These are phyloP conservation scores for Aepyceros melampus DNA, from an alignment of 2,113 vertebrate species.

Conservation along the genomic window DNA sequence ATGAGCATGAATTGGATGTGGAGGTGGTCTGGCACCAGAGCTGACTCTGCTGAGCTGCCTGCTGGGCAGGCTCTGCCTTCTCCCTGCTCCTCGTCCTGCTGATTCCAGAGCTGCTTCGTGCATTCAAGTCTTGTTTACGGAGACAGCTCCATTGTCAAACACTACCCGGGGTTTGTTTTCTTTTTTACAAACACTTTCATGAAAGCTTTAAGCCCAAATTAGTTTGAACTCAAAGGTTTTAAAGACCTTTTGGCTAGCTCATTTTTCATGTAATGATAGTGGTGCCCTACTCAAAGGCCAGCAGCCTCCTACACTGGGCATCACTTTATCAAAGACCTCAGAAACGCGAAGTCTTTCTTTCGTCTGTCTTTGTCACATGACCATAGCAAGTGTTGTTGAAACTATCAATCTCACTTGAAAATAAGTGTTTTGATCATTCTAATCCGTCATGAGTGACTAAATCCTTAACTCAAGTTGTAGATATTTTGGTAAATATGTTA, in stretches of 20 bases:
- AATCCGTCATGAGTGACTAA: not conserved
- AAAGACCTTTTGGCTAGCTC: not conserved
- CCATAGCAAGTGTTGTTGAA: not conserved
- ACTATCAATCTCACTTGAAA: not conserved
- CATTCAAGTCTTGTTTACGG: not conserved
- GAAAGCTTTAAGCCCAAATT: not conserved
- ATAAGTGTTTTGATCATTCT: not conserved
- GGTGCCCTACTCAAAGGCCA: not conserved
- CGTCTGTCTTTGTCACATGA: not conserved
- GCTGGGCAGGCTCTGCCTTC: not conserved
- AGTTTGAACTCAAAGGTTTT: not conserved
- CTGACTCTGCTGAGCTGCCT: not conserved
- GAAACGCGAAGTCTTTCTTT: not conserved
- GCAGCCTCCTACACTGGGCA: not conserved
- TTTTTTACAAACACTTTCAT: not conserved
- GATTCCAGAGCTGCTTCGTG: not conserved
- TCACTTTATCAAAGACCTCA: not conserved
- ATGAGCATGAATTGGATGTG: not conserved
- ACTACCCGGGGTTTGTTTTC: not conserved
- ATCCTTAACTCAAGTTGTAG: constrained; percentile 82
- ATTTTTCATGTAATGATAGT: not conserved
- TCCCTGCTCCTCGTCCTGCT: not conserved
- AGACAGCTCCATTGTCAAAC: not conserved
- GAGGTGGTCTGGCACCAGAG: not conserved
- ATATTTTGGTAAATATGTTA: constrained; percentile 91